Conservation (phyloP, 2,888 invertebrate species). For the Encarsia formosa region DNA sequence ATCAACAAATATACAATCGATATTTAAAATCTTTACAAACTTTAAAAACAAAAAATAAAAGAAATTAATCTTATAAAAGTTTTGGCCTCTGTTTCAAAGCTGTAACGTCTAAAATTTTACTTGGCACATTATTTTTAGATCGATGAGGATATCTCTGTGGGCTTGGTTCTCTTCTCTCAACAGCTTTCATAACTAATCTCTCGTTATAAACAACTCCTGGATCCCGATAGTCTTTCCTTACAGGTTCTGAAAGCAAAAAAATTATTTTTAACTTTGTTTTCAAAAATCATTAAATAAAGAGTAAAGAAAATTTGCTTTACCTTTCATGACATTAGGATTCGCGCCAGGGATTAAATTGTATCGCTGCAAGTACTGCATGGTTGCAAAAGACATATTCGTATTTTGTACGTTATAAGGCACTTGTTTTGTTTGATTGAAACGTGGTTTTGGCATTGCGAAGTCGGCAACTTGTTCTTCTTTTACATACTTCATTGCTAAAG, state of each 20-base stretch:
- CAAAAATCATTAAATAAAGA: no score
- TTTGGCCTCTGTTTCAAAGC: conserved; percentile 68
- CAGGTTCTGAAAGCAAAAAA: conserved; percentile 12
- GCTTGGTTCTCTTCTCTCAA: conserved; percentile 26
- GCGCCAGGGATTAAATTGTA: conserved; percentile 59
- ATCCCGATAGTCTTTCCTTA: conserved; percentile 10
- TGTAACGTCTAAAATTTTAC: conserved; percentile 65
- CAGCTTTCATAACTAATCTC: conserved; percentile 13
- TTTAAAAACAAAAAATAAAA: no score
- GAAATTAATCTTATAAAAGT: conserved; percentile 57
- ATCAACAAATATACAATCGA: not conserved
- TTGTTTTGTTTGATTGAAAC: conserved; percentile 39
- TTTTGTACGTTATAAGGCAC: conserved; percentile 43
- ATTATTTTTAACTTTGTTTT: not conserved
- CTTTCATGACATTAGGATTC: conserved; percentile 27
- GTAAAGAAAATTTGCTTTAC: conserved; percentile 33
- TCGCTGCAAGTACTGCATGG: conserved; percentile 67
- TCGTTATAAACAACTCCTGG: conserved; percentile 15
- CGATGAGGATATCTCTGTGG: conserved; percentile 22
- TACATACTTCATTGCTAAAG: conserved; percentile 57
- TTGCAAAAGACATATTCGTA: conserved; percentile 67
- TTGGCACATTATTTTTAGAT: conserved; percentile 44
- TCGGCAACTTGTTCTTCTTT: conserved; percentile 53
- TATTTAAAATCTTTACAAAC: no score
- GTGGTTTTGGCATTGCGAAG: conserved; percentile 40